Percentiles rank a stretch among this genome's conserved stretches.
Evolutionary conservation across 2,888 invertebrate genomes (phyloP).

Genomic region (Tricholauxania praeusta): DNA sequence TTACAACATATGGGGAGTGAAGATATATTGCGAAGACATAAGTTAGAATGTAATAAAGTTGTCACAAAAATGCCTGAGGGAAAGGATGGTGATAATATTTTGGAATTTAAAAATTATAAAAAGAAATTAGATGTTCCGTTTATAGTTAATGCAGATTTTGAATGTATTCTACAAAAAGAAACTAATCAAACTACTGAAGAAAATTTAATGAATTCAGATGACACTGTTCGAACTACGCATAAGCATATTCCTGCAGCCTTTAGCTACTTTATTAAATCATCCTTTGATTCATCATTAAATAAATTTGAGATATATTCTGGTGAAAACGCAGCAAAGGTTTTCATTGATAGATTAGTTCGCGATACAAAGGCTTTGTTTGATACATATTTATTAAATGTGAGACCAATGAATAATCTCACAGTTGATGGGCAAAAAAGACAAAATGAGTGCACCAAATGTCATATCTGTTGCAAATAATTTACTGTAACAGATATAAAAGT

Average conservation of each 20-base stretch:
- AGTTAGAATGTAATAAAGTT: too few relatives aligned
- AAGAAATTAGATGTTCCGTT: not conserved
- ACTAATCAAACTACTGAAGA: not conserved
- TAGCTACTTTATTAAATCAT: slow-evolving; percentile 2
- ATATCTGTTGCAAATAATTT: too few relatives aligned
- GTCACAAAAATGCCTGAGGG: not conserved
- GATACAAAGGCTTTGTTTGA: not conserved
- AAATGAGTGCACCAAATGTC: too few relatives aligned
- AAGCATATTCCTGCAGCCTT: not conserved
- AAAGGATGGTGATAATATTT: not conserved
- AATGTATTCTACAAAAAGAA: not conserved
- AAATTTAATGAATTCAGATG: not conserved
- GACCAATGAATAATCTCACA: not conserved
- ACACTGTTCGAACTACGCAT: not conserved
- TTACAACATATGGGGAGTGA: too few relatives aligned
- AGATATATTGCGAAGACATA: too few relatives aligned
- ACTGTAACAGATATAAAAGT: not conserved
- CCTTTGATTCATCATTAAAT: not conserved
- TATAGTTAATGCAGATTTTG: slow-evolving; percentile 9
- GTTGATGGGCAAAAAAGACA: not conserved
- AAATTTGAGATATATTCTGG: not conserved
- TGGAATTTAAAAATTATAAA: not conserved
- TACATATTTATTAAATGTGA: not conserved
- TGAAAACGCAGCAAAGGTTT: not conserved
- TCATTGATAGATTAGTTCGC: not conserved